A percentile compares a stretch with the other conserved stretches of the same genome.
Evolutionary conservation across 2,113 vertebrate genomes (phyloP).

Genomic region (Balaenoptera acutorostrata): DNA sequence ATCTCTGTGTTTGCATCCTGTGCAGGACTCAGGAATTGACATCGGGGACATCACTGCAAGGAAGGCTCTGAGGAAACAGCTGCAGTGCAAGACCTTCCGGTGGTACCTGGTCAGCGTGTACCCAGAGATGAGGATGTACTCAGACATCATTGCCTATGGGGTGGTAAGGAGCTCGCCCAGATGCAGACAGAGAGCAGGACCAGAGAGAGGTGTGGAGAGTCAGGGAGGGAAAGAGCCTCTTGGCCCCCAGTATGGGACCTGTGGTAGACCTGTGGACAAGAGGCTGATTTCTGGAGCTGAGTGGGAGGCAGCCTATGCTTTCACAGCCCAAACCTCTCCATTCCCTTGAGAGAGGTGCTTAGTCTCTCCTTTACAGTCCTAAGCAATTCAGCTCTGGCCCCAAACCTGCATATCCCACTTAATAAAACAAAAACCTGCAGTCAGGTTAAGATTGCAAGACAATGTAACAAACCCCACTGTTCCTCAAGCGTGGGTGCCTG

Average conservation of each 20-base stretch:
- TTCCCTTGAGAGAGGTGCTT: neutral
- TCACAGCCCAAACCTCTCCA: neutral
- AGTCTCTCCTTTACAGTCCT: neutral
- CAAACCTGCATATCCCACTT: neutral
- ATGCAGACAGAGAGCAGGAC: neutral
- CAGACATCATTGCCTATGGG: conserved; percentile 93
- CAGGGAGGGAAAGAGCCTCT: neutral
- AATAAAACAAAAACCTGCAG: neutral
- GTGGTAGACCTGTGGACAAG: neutral
- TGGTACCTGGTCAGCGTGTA: conserved; percentile 99
- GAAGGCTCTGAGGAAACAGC: conserved; percentile 94
- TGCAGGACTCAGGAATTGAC: conserved; percentile 95
- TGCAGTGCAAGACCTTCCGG: conserved; percentile 97
- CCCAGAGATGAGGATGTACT: conserved; percentile 98
- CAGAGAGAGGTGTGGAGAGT: neutral
- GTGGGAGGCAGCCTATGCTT: neutral
- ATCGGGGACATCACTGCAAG: conserved; percentile 94
- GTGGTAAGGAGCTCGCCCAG: conserved; percentile 84
- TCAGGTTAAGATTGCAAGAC: neutral
- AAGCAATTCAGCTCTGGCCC: neutral
- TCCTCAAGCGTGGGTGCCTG: neutral
- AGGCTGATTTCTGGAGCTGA: neutral
- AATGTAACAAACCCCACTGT: accelerated
- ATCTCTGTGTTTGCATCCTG: neutral
- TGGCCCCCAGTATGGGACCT: accelerated